Conservation (phyloP, 2,113 vertebrate genomes). For the Tenrec ecaudatus region DNA sequence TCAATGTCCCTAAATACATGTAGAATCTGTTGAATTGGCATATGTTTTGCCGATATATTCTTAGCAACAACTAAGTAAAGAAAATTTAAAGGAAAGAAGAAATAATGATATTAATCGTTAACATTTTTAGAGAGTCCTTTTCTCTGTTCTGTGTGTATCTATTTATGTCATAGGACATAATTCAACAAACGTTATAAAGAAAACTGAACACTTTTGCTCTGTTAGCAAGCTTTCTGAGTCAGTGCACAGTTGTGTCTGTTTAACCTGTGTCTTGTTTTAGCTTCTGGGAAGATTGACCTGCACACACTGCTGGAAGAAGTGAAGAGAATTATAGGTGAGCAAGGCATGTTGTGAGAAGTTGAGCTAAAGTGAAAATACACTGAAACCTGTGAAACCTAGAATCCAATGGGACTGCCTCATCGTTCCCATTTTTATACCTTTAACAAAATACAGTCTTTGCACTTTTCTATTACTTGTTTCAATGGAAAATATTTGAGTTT, state of each 20-base stretch:
- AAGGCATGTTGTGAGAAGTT: constrained; percentile 10
- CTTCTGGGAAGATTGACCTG: constrained; percentile 42
- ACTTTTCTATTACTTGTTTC: neutral
- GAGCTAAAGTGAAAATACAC: neutral
- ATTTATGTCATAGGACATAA: neutral
- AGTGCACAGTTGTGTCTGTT: neutral
- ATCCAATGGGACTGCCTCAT: neutral
- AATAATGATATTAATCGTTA: constrained; percentile 12
- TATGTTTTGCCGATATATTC: too few relatives aligned
- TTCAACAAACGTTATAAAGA: constrained; percentile 34
- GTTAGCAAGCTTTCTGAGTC: neutral
- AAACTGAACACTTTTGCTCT: neutral
- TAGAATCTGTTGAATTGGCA: too few relatives aligned
- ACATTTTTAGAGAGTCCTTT: constrained; percentile 18
- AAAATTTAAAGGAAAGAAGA: neutral
- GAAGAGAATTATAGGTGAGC: constrained; percentile 54
- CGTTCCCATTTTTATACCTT: neutral
- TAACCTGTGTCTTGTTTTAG: constrained; percentile 43
- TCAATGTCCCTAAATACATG: too few relatives aligned
- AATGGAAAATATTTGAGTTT: neutral
- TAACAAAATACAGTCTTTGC: neutral
- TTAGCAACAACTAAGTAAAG: too few relatives aligned
- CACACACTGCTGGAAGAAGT: constrained; percentile 40
- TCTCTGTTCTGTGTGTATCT: neutral
- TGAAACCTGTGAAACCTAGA: neutral